These are phyloP conservation scores for Zaprionus inermis DNA, from an alignment of 1,140 invertebrate genomes.

Conservation along the genomic window DNA sequence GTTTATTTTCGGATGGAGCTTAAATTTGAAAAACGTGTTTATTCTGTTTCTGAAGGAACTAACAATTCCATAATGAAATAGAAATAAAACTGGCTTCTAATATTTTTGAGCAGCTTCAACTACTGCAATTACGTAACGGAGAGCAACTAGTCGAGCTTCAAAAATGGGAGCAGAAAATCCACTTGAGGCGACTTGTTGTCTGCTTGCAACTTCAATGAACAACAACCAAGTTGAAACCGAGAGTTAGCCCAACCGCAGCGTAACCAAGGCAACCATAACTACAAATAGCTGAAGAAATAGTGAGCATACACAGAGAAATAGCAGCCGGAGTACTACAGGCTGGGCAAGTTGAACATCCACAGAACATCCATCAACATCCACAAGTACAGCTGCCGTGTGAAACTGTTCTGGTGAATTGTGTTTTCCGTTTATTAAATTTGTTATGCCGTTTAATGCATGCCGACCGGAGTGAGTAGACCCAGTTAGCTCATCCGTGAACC, in stretches of 20 bases:
- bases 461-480: not conserved
- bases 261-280: conserved; percentile 18
- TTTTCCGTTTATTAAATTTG: conserved; percentile 68
- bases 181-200: conserved; percentile 41
- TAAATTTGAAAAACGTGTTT: not conserved
- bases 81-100: not conserved
- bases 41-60: too few species aligned
- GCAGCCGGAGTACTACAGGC: not conserved
- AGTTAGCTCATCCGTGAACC: conserved; percentile 12
- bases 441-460: conserved; percentile 39
- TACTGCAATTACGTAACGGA: not conserved
- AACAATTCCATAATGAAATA: not conserved
- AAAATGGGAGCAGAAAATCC: conserved; percentile 26
- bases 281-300: not conserved
- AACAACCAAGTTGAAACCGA: not conserved
- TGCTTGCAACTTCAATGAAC: conserved; percentile 31
- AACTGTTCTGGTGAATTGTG: conserved; percentile 44
- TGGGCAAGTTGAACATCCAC: conserved; percentile 25
- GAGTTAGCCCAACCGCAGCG: not conserved
- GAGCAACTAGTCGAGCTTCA: conserved; percentile 23
- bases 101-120: not conserved
- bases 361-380: conserved; percentile 69
- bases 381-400: conserved; percentile 42
- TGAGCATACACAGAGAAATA: not conserved
- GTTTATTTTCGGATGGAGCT: not conserved